A percentile compares a stretch with the other conserved stretches of the same genome.
phyloP scores from a whole-genome alignment of 2,113 vertebrate species.

The Channa maculata region DNA sequence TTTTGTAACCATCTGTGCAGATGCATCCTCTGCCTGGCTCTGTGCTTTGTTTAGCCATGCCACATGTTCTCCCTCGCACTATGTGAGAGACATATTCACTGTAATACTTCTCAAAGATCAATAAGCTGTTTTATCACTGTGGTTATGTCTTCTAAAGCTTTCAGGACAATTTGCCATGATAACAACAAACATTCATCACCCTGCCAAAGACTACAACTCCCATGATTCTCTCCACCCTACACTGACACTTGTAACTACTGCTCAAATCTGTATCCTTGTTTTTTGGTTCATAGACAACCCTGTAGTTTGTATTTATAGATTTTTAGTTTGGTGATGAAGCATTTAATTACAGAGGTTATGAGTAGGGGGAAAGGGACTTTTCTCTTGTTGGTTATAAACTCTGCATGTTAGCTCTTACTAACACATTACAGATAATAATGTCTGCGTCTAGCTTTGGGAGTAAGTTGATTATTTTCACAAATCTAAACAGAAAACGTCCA shows the following conservation, averaged over 20 bases:
- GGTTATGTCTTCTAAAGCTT: constrained; percentile 91
- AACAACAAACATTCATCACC: constrained; percentile 94
- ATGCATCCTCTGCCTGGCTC: no score
- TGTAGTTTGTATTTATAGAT: constrained; percentile 25
- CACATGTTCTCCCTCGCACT: neutral
- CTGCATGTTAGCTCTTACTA: constrained; percentile 18
- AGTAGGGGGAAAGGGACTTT: constrained; percentile 6
- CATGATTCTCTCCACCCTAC: constrained; percentile 24
- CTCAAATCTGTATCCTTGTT: neutral
- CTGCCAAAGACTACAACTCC: constrained; percentile 67
- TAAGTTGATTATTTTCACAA: constrained; percentile 74
- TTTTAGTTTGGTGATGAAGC: neutral
- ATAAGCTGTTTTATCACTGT: constrained; percentile 90
- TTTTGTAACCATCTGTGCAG: no score
- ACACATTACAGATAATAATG: constrained; percentile 47
- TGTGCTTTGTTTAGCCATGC: neutral
- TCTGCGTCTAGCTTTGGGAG: constrained; percentile 41
- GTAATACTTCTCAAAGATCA: constrained; percentile 96
- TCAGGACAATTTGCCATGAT: constrained; percentile 92
- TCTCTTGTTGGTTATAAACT: constrained; percentile 40
- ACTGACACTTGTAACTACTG: constrained; percentile 7
- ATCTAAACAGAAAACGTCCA: constrained; percentile 60
- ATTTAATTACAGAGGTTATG: neutral
- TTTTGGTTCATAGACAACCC: neutral
- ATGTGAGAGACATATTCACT: constrained; percentile 91